Conservation (phyloP, 2,113 vertebrate species). For the Montifringilla adamsi region DNA sequence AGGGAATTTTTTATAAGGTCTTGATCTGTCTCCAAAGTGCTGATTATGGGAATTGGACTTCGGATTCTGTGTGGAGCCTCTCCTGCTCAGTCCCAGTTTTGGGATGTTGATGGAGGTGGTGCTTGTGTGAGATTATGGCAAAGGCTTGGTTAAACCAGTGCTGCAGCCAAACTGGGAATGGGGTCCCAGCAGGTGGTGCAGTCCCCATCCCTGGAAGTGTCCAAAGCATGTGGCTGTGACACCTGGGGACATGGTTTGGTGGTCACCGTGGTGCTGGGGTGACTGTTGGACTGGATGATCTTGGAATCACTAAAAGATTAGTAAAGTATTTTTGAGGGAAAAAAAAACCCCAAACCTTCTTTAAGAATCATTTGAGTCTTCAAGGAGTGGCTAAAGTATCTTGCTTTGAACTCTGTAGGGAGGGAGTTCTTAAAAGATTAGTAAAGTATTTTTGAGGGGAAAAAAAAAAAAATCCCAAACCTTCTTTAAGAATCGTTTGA, state of each 20-base stretch:
- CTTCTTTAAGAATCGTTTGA: neutral
- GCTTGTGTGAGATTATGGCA: neutral
- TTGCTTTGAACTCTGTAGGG: neutral
- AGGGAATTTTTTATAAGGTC: fast-evolving
- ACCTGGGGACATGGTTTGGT: neutral
- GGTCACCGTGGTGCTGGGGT: fast-evolving
- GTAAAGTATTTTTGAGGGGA: neutral
- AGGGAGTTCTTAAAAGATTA: neutral
- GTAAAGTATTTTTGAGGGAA: neutral
- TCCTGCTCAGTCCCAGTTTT: fast-evolving
- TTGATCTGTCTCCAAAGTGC: fast-evolving
- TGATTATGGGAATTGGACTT: neutral
- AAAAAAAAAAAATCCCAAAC: neutral
- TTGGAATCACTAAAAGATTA: neutral
- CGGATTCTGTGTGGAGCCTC: neutral
- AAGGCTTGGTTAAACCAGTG: neutral
- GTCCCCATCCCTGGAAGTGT: neutral
- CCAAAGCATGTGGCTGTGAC: fast-evolving
- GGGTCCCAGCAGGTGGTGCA: neutral
- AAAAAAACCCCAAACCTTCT: neutral
- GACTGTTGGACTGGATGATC: neutral
- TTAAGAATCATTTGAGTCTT: neutral
- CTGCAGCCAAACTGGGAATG: neutral
- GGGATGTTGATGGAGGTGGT: neutral
- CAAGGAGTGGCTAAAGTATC: fast-evolving